Conservation (phyloP, 2,888 invertebrate genomes). For the Asteroscopus sphinx region DNA sequence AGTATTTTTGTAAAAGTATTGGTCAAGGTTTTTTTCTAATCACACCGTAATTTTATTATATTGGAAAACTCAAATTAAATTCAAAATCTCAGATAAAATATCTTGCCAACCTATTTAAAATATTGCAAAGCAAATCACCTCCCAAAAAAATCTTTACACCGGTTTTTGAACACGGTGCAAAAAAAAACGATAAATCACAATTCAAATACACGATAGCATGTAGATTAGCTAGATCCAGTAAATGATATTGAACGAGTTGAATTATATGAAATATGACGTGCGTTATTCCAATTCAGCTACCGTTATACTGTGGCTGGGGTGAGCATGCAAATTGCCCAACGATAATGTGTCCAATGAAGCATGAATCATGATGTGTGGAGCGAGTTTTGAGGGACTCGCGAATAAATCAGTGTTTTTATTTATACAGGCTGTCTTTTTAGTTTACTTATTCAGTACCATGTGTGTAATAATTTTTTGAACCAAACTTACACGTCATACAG, state of each 20-base stretch:
- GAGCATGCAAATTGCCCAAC: constrained; percentile 75
- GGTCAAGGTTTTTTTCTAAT: too few relatives aligned
- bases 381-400: constrained; percentile 34
- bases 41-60: too few relatives aligned
- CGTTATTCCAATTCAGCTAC: constrained; percentile 70
- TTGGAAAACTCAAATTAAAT: too few relatives aligned
- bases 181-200: constrained; percentile 32
- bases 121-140: constrained; percentile 7
- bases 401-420: neutral
- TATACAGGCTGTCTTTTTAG: neutral
- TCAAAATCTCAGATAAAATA: constrained; percentile 4
- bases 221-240: constrained; percentile 44
- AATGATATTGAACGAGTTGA: constrained; percentile 17
- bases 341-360: constrained; percentile 78
- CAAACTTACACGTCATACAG: too few relatives aligned
- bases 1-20: too few relatives aligned
- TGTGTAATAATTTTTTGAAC: too few relatives aligned
- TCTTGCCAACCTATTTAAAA: neutral
- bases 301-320: constrained; percentile 71
- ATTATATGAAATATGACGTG: constrained; percentile 61
- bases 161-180: constrained; percentile 9
- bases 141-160: constrained; percentile 14
- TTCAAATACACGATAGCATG: constrained; percentile 32
- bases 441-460: too few relatives aligned
- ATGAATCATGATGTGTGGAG: constrained; percentile 59